Evolutionary conservation across 2,888 invertebrate species (phyloP), one percentile per base, ranked within the genome.

Genomic region (Thymelicus lineola): DNA sequence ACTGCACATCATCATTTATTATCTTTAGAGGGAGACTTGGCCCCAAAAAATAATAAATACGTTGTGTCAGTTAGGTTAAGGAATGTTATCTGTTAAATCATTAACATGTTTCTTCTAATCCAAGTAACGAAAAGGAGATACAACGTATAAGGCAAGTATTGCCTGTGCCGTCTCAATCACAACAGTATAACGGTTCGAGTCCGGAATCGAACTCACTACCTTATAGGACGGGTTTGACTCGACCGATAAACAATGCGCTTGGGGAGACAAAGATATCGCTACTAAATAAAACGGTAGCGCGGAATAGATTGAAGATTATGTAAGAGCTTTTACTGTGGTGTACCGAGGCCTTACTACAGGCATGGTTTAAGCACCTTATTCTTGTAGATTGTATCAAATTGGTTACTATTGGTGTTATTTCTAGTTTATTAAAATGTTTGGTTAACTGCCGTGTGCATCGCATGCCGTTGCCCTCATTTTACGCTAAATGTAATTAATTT

Each of bases 141-240:
- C 69, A 62, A 74, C 72, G 63, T 71, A 36, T 58, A 46, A 66
- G 72, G 62, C 67, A 74, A 74, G 77, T 17, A 61, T 62, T 61
- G 17, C 60, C 61, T 10, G 28, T 53, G 50, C 68, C 61, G 55
- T 68, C 68, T 68, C 68, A 68, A 68, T 68, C 68, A 68, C 67
- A 62, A 62, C 57, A 15, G 38, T 14, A 46, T 68, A 68, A 68
- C 68, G 68, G 68, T 67, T 62, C 60, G 42, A 20, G 58, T 38
- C 61, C 74, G 76, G 82, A 76, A 79, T 81, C 82, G 80, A 83
- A 82, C 80, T 79, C 75, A 84, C 85, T 87, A 84, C 88, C 87
- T 86, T 87, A 87, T 87, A 82, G 84, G 86, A 80, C 81, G 87
- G 82, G 87, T 86, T 83, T 85, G 48, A 85, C 85, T 85, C 86